Evolutionary conservation across 1,140 invertebrate species (phyloP).

Genomic region (honey bee (Apis mellifera)): DNA sequence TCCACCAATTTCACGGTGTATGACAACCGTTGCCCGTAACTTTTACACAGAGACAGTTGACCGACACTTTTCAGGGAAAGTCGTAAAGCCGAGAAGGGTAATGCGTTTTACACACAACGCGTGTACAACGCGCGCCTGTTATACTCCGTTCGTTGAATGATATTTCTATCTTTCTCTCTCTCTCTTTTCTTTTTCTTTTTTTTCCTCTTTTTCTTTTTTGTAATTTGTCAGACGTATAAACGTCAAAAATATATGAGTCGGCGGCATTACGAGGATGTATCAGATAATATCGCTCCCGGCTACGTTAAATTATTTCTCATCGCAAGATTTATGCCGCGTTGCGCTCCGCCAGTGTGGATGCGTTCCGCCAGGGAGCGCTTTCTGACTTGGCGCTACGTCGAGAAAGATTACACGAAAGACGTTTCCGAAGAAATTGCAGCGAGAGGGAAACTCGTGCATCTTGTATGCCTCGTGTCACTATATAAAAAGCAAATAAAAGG

Average conservation of each 20-base stretch:
- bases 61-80: slow-evolving; percentile 58
- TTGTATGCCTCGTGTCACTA: not conserved
- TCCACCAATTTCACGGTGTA: slow-evolving; percentile 60
- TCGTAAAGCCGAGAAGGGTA: slow-evolving; percentile 61
- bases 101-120: too few relatives aligned
- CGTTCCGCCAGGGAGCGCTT: not conserved
- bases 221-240: slow-evolving; percentile 59
- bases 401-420: slow-evolving; percentile 23
- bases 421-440: slow-evolving; percentile 26
- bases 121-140: slow-evolving; percentile 34
- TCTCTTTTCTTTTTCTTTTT: too few relatives aligned
- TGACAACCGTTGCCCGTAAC: slow-evolving; percentile 62
- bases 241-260: slow-evolving; percentile 32
- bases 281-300: slow-evolving; percentile 47
- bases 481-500: not conserved
- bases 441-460: not conserved
- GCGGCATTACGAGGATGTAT: slow-evolving; percentile 32
- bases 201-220: not conserved
- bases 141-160: slow-evolving; percentile 52
- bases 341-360: not conserved
- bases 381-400: not conserved
- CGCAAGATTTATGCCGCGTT: slow-evolving; percentile 30
- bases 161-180: slow-evolving; percentile 20
- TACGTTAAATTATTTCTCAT: slow-evolving; percentile 56
- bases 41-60: slow-evolving; percentile 58